Base-by-base conservation (phyloP, 2,797 vertebrate species). In the Onychomys leucogaster region DNA sequence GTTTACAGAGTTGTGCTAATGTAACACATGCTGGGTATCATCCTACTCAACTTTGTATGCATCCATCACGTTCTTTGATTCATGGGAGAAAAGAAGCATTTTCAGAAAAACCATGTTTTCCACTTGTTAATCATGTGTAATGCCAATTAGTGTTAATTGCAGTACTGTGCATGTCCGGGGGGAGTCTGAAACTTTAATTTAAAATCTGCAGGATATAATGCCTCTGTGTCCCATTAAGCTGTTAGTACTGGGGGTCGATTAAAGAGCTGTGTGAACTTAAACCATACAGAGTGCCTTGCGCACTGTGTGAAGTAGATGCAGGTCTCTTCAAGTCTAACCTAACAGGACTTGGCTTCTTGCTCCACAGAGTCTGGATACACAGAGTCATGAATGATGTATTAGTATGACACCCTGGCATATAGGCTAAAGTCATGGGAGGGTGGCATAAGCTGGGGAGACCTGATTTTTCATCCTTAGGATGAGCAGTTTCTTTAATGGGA, bases 101-200 rank as follows among this genome's bases (percentile, higher is more conserved):
- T 97, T 93, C 11, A 85, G 73, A 49, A 94, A 89, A 92, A 83
- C 32, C 63, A 14, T 63, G n/a, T 37, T 96, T 92, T 94, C 83
- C 69, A 96, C 67, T 91, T 89, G 92, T 69, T 88, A 92, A 93
- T 89, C 84, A 83, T 46, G 55, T 91, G 52, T 67, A 88, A 52
- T 88, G 81, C 57, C 89, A 96, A 94, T 96, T 95, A 92, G 77
- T 77, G 89, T 69, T 97, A 96, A 96, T 37, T 96, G 84, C 84
- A 83, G 61, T 46, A 73, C 76, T 89, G 49, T 96, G 77, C n/a
- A 5, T 80, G 46, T 94, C 84, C 87, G 65, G 61, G 75, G 92
- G 78, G 76, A 67, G 52, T 85, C 80, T 96, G 92, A 90, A 86
- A 49, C 94, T 92, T 95, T 96, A 95, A 97, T 96, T 96, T 96